Base-by-base conservation (phyloP, 1,140 invertebrate genomes). In the Nasonia vitripennis region DNA sequence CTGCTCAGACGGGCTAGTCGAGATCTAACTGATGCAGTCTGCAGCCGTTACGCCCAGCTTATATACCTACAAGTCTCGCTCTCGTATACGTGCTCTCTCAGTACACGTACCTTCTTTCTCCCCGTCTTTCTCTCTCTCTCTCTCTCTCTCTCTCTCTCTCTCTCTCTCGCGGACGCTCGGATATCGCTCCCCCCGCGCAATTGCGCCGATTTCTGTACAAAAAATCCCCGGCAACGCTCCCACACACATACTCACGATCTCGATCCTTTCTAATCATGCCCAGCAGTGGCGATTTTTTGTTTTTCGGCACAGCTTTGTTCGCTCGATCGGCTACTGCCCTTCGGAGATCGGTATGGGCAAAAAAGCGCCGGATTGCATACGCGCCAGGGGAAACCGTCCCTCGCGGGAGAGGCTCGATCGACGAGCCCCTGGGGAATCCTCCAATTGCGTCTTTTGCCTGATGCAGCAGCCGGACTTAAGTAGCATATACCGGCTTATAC, bases 21-120 rank as follows among this genome's bases (percentile, higher is more conserved):
- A 17, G 73, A 87, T 87, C 86, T 85, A 89, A 92, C 92, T 92
- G 91, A 90, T 92, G 89, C 81, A 83, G 85, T 79, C 78, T 37
- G 27, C 51, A 83, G 27, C 78, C 82, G 88, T 86, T 86, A 87
- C 89, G 90, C 89, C 87, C 89, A 88, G 62, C 89, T 92, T 92
- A 91, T 92, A 92, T 92, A 92, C 89, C 87, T 67, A 78, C 73
- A 68, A 62, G 55, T 62, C 55, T 62, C 55, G 31, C 62, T 27
- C 48, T 20, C 70, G 62, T 48, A 27, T 27, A n/a, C 9, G 48
- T 62, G 55, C 55, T 51, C 62, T 51, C 62, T 27, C 48, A n/a
- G 62, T 48, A n/a, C 3, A 34, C 55, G 27, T 27, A 41, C 7
- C 62, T 71, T 71, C 67, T 71, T 41, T 71, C 23, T 34, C 73